phyloP scores from a whole-genome alignment of 2,888 invertebrate species.

The Melanchra persicariae region DNA sequence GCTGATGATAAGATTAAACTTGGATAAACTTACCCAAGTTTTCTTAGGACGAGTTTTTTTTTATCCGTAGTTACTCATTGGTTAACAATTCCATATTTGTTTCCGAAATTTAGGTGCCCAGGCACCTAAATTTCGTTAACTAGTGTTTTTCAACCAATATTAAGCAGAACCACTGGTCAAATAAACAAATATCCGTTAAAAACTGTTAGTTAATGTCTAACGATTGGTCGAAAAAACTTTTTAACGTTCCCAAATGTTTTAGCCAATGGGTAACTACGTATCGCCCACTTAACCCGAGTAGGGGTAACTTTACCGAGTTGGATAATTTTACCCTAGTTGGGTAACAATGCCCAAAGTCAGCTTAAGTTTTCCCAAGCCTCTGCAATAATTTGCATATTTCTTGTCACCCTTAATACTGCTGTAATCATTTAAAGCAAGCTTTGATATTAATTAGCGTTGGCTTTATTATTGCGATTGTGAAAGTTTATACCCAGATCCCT shows the following conservation, averaged over 20 bases:
- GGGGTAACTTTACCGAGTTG: neutral
- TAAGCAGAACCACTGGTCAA: too few species aligned
- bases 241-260: too few species aligned
- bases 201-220: too few species aligned
- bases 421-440: constrained; percentile 46
- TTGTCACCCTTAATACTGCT: constrained; percentile 5
- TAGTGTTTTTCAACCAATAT: too few species aligned
- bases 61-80: too few species aligned
- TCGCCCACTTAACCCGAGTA: neutral
- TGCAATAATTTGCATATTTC: neutral
- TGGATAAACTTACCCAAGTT: neutral
- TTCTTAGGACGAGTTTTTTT: too few species aligned
- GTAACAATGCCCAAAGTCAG: neutral
- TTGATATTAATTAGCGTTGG: constrained; percentile 33
- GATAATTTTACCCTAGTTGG: neutral
- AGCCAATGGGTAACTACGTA: too few species aligned
- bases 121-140: too few species aligned
- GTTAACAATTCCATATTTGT: too few species aligned
- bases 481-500: neutral
- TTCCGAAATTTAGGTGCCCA: too few species aligned
- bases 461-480: constrained; percentile 17
- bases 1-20: constrained; percentile 11
- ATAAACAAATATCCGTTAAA: too few species aligned
- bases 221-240: too few species aligned
- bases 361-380: constrained; percentile 20